phyloP scores from a whole-genome alignment of 2,888 invertebrate genomes.

The Dicranocentrus wangi region DNA sequence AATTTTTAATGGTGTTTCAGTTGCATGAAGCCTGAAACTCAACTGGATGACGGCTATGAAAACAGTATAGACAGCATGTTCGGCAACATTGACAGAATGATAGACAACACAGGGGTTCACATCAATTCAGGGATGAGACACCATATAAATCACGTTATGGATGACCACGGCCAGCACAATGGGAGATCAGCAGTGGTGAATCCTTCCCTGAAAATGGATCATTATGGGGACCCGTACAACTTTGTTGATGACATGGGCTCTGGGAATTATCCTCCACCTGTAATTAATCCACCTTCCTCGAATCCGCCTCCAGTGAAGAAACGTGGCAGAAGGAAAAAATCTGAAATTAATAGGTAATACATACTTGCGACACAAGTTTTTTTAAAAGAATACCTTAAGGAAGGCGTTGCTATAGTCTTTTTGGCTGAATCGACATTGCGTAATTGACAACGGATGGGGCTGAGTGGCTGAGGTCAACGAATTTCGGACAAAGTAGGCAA shows the following conservation, averaged over 20 bases:
- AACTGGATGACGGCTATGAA: slow-evolving; percentile 91
- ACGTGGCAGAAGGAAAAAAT: slow-evolving; percentile 89
- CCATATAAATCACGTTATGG: slow-evolving; percentile 56
- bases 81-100: slow-evolving; percentile 71
- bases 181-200: slow-evolving; percentile 60
- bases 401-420: too few species aligned
- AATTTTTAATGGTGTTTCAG: slow-evolving; percentile 60
- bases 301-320: slow-evolving; percentile 81
- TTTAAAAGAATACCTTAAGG: too few species aligned
- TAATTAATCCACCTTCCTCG: slow-evolving; percentile 50
- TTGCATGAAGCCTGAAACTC: slow-evolving; percentile 81
- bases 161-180: slow-evolving; percentile 48
- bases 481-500: too few species aligned
- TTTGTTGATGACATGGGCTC: slow-evolving; percentile 79
- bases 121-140: slow-evolving; percentile 68
- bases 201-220: slow-evolving; percentile 69
- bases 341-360: slow-evolving; percentile 65
- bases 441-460: too few species aligned
- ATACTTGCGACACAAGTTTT: not conserved
- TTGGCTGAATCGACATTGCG: too few species aligned
- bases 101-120: slow-evolving; percentile 66
- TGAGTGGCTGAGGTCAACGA: too few species aligned
- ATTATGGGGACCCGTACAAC: slow-evolving; percentile 82
- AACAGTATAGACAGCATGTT: slow-evolving; percentile 78
- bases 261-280: slow-evolving; percentile 51